Percentiles rank a stretch among this genome's conserved stretches.
Conservation (phyloP, 2,797 vertebrate species). For the Martes flavigula region DNA sequence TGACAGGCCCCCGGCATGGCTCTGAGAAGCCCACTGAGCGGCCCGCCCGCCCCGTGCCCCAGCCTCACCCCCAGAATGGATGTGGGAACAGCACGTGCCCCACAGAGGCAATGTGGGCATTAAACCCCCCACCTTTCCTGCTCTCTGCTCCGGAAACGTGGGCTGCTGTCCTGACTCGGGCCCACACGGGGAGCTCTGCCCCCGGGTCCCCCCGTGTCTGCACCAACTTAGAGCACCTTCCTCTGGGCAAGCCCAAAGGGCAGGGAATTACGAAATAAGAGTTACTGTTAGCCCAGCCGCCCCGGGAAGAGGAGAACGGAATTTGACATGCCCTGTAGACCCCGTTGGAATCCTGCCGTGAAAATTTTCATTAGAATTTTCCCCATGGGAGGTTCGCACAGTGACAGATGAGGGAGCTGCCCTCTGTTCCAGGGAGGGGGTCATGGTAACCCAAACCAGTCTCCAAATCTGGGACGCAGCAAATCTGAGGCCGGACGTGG, state of each 20-base stretch:
- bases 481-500: background rate
- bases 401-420: background rate
- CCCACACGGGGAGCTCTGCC: background rate
- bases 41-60: background rate
- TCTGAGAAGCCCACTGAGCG: background rate
- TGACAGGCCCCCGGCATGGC: background rate
- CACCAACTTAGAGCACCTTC: background rate
- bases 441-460: background rate
- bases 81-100: too few species aligned
- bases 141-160: background rate
- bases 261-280: background rate
- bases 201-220: background rate
- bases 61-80: background rate
- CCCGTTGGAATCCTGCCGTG: background rate
- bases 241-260: background rate
- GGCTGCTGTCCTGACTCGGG: background rate
- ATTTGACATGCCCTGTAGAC: background rate
- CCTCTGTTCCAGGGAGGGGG: background rate
- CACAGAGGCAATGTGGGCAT: background rate
- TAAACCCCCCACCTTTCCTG: background rate
- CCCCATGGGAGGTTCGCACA: background rate
- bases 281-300: background rate
- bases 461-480: background rate
- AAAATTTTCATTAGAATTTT: background rate
- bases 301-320: background rate